Evolutionary conservation across 2,113 vertebrate species (phyloP).

Genomic region (Hydrochoerus hydrochaeris): DNA sequence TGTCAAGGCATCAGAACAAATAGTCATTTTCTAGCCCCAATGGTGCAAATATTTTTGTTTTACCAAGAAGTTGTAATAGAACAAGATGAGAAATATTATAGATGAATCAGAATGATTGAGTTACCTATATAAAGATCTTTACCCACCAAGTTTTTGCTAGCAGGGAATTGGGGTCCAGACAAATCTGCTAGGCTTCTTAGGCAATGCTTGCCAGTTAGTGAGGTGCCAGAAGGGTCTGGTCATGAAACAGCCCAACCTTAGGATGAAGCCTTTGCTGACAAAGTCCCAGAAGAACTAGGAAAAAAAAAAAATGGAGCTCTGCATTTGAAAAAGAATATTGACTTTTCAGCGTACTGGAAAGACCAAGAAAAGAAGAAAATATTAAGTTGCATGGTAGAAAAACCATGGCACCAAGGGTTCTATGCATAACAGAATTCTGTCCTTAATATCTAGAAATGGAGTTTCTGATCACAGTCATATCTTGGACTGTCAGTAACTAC

Average conservation of each 20-base stretch:
- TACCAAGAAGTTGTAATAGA: not conserved
- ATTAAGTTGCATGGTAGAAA: not conserved
- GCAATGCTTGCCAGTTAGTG: not conserved
- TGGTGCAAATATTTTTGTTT: not conserved
- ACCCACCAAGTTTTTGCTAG: not conserved
- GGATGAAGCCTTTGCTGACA: not conserved
- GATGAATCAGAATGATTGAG: not conserved
- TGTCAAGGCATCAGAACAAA: not conserved
- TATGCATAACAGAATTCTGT: not conserved
- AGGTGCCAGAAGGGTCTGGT: not conserved
- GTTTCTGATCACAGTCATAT: conserved; percentile 15
- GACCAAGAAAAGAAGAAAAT: not conserved
- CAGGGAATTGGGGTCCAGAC: not conserved
- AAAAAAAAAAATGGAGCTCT: not conserved
- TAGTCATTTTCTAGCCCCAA: not conserved
- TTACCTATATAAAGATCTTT: not conserved
- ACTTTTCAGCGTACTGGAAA: not conserved
- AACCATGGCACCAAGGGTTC: not conserved
- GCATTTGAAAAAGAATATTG: not conserved
- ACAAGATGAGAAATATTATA: not conserved
- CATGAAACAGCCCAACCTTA: not conserved
- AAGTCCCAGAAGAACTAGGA: not conserved
- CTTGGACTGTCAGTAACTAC: not conserved
- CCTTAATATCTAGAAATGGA: not conserved
- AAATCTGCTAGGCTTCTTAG: not conserved